Base-by-base conservation (phyloP, 2,113 vertebrate species). In the Catharus fuscescens region DNA sequence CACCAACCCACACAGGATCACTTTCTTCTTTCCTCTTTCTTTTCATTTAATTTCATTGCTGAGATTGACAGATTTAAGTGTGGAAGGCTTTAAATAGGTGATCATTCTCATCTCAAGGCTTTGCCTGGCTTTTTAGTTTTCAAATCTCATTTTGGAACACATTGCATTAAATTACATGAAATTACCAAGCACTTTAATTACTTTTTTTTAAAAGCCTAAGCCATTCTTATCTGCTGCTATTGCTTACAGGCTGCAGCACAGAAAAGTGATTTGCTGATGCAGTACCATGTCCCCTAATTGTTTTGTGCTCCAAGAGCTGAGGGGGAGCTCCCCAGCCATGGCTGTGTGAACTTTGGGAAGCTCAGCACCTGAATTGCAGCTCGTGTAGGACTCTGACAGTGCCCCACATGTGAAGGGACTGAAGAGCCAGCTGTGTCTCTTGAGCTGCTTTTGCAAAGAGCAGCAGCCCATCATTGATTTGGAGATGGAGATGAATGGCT, bases 101-200 rank as follows among this genome's bases (percentile, higher is more conserved):
- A 73, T 87, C 78, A 44, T 87, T 94, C 79, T 78, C 79, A 70
- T 76, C 81, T 87, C n/a, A 23, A 90, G 87, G 67, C 56, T 80
- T 92, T 95, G 74, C 76, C 60, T 93, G 71, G n/a, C 91, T 89
- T 79, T 89, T 92, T 73, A 60, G 52, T 88, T 95, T 84, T 80
- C 81, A 65, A 78, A 91, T 95, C 85, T 93, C 67, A 92, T 93
- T 95, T 94, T 56, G 40, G 88, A 95, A 64, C 66, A 52, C 79
- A 60, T 48, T 86, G 71, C 65, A 40, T 88, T 95, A 93, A 93
- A 83, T 80, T 67, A 85, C 76, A 59, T 52, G 29, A 80, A 90
- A 95, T 93, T 95, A 80, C 81, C 70, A 36, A 88, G 62, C 38
- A 44, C 67, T 96, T 97, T 87, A 94, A 95, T 95, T 87, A 92